A percentile compares a stretch with the other conserved stretches of the same genome.
phyloP scores from a whole-genome alignment of 2,113 vertebrate species.

The Apodemus sylvaticus region DNA sequence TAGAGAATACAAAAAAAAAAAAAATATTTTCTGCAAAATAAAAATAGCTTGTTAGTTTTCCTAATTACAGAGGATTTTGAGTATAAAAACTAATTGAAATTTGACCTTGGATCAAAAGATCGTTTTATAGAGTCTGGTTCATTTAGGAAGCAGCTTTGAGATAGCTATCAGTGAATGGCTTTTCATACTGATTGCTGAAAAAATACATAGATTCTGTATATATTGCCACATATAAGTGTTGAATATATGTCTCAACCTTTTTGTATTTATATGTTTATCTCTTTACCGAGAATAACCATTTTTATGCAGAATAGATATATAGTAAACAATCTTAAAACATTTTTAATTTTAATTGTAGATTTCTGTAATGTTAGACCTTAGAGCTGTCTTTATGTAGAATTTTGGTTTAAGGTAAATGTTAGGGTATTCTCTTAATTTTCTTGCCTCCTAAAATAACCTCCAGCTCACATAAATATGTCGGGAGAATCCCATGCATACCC shows the following conservation, averaged over 20 bases:
- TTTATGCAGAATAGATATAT: conserved; percentile 51
- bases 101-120: conserved; percentile 66
- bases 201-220: not conserved
- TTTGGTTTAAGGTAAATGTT: conserved; percentile 24
- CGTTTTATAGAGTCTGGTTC: conserved; percentile 64
- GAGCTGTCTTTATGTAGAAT: conserved; percentile 32
- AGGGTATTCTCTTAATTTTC: conserved; percentile 16
- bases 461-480: conserved; percentile 31
- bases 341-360: conserved; percentile 57
- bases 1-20: conserved; percentile 58
- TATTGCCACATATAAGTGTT: not conserved
- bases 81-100: conserved; percentile 67
- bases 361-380: conserved; percentile 33
- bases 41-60: conserved; percentile 61
- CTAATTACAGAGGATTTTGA: conserved; percentile 65
- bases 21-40: conserved; percentile 51
- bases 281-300: conserved; percentile 35
- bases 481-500: not conserved
- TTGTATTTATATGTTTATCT: not conserved
- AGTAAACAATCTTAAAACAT: conserved; percentile 51
- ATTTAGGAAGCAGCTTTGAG: conserved; percentile 58
- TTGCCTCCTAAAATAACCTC: conserved; percentile 29
- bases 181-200: conserved; percentile 46
- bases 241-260: not conserved
- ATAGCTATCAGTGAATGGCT: conserved; percentile 45